These are phyloP conservation scores for Odontocerum albicorne DNA, from an alignment of 2,888 invertebrate genomes.

Conservation along the genomic window DNA sequence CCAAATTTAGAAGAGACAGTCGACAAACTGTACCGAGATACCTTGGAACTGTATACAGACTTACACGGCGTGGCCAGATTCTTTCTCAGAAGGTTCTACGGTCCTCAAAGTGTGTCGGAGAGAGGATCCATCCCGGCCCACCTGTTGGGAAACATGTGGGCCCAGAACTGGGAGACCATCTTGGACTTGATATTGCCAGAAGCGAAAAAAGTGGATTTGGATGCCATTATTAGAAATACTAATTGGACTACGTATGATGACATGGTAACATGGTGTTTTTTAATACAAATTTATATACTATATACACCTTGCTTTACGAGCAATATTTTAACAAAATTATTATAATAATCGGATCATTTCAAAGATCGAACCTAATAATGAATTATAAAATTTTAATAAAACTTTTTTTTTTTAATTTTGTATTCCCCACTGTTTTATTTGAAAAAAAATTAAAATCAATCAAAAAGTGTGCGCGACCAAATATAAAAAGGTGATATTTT, in stretches of 20 bases:
- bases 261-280: too few relatives aligned
- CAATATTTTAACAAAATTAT: too few relatives aligned
- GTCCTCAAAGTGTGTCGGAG: slow-evolving; percentile 52
- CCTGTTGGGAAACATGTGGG: slow-evolving; percentile 71
- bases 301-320: too few relatives aligned
- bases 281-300: too few relatives aligned
- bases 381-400: too few relatives aligned
- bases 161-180: slow-evolving; percentile 68
- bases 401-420: too few relatives aligned
- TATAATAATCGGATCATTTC: too few relatives aligned
- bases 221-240: slow-evolving; percentile 52
- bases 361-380: too few relatives aligned
- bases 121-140: slow-evolving; percentile 68
- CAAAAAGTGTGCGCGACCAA: too few relatives aligned
- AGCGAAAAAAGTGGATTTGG: slow-evolving; percentile 50
- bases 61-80: slow-evolving; percentile 71
- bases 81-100: slow-evolving; percentile 60
- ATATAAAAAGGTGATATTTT: too few relatives aligned
- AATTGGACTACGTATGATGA: slow-evolving; percentile 61
- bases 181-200: slow-evolving; percentile 58
- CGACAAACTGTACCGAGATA: slow-evolving; percentile 55
- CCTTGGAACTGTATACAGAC: slow-evolving; percentile 66
- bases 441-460: too few relatives aligned
- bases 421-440: too few relatives aligned
- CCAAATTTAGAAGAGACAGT: slow-evolving; percentile 57